These are phyloP conservation scores for Nipponacmea schrenckii DNA, from an alignment of 2,888 invertebrate genomes.

Conservation along the genomic window DNA sequence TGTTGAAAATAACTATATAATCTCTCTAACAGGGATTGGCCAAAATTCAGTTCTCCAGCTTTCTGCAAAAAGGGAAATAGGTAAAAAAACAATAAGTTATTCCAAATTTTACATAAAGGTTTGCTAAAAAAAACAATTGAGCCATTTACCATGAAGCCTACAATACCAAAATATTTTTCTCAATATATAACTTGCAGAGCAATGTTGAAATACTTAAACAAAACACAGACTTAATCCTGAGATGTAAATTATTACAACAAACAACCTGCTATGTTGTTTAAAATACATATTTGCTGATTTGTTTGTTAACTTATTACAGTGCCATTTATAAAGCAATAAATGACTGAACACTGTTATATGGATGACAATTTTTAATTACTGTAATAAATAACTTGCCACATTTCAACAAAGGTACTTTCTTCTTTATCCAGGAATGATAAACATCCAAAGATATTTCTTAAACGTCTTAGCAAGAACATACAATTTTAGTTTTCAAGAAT, in stretches of 20 bases:
- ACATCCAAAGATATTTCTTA: too few relatives aligned
- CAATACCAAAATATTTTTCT: slow-evolving; percentile 4
- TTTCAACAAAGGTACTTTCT: too few relatives aligned
- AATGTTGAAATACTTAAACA: background rate
- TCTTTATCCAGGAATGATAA: too few relatives aligned
- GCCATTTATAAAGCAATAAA: too few relatives aligned
- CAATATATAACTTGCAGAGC: background rate
- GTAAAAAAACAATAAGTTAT: background rate
- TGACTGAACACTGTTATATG: too few relatives aligned
- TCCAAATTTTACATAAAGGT: background rate
- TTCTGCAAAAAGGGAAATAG: slow-evolving; percentile 71
- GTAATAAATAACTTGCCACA: too few relatives aligned
- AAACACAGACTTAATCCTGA: background rate
- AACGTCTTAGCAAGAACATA: too few relatives aligned
- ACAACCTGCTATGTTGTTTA: too few relatives aligned
- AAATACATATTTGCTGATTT: too few relatives aligned
- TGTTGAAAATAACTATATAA: slow-evolving; percentile 73
- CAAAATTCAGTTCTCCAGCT: slow-evolving; percentile 78
- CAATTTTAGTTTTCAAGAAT: too few relatives aligned
- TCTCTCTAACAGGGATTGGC: slow-evolving; percentile 82
- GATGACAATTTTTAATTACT: too few relatives aligned
- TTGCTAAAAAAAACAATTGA: background rate
- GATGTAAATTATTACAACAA: background rate
- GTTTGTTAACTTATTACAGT: too few relatives aligned
- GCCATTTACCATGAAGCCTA: background rate